phyloP scores from a whole-genome alignment of 2,113 vertebrate genomes.

The Larimichthys crocea region DNA sequence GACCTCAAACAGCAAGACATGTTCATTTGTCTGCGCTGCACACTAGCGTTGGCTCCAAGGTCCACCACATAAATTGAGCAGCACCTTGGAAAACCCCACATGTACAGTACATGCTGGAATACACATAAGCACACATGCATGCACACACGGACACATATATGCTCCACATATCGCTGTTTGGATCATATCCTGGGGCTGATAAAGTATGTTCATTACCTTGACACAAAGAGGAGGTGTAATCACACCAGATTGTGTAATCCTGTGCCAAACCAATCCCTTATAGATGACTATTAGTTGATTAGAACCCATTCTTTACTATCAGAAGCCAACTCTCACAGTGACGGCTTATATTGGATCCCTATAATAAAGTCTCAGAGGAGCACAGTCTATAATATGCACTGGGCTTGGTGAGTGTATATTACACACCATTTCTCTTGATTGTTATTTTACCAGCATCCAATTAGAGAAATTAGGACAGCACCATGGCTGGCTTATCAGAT shows the following conservation, averaged over 20 bases:
- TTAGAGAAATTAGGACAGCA: conserved; percentile 70
- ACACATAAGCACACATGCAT: conserved; percentile 25
- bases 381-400: conserved; percentile 33
- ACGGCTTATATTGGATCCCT: conserved; percentile 58
- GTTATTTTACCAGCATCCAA: conserved; percentile 68
- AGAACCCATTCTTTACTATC: conserved; percentile 71
- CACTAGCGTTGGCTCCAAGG: conserved; percentile 43
- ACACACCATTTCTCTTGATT: conserved; percentile 75
- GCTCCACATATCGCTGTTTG: conserved; percentile 6
- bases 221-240: conserved; percentile 47
- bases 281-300: conserved; percentile 62
- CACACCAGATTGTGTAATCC: conserved; percentile 55
- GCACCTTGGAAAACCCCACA: neutral
- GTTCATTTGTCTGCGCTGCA: conserved; percentile 54
- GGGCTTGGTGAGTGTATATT: conserved; percentile 45
- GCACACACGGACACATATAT: conserved; percentile 1
- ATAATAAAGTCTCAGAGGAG: conserved; percentile 69
- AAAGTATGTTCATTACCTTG: conserved; percentile 60
- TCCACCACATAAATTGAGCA: conserved; percentile 44
- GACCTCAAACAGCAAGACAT: conserved; percentile 55
- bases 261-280: conserved; percentile 46
- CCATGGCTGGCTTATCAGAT: conserved; percentile 48
- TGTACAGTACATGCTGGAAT: neutral
- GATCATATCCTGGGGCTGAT: conserved; percentile 57
- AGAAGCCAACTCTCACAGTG: conserved; percentile 51